A percentile compares a stretch with the other conserved stretches of the same genome.
phyloP scores from a whole-genome alignment of 2,113 vertebrate species.

The Pterocles gutturalis region DNA sequence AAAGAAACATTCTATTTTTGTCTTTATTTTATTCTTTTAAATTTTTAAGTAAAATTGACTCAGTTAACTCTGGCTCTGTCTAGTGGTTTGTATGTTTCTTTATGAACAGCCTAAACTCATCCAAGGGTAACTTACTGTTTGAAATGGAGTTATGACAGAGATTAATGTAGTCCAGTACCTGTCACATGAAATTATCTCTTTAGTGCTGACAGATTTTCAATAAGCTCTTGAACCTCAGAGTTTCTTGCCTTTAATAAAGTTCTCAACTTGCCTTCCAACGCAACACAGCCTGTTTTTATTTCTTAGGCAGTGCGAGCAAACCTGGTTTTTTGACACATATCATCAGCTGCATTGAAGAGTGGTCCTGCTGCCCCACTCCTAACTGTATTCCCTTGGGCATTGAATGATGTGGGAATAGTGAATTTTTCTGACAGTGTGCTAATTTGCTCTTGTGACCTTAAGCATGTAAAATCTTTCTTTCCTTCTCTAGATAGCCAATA shows the following conservation, averaged over 20 bases:
- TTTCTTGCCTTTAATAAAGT: background rate
- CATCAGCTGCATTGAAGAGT: background rate
- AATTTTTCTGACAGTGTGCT: background rate
- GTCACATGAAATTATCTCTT: background rate
- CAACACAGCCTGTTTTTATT: background rate
- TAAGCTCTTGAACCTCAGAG: background rate
- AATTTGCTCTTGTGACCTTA: background rate
- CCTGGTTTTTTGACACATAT: background rate
- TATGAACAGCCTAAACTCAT: background rate
- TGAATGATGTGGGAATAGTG: background rate
- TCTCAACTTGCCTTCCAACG: background rate
- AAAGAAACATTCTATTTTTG: background rate
- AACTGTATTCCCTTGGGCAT: background rate
- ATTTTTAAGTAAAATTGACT: background rate
- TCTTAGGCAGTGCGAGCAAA: background rate
- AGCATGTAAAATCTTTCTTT: background rate
- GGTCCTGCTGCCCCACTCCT: background rate
- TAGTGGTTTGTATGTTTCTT: background rate
- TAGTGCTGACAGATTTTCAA: background rate
- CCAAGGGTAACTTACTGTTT: background rate
- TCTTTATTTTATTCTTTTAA: background rate
- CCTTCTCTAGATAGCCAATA: background rate
- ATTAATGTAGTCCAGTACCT: background rate
- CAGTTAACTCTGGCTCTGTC: background rate
- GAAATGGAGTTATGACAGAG: background rate